phyloP scores from a whole-genome alignment of 2,888 invertebrate genomes.

The Stratiomys singularior region DNA sequence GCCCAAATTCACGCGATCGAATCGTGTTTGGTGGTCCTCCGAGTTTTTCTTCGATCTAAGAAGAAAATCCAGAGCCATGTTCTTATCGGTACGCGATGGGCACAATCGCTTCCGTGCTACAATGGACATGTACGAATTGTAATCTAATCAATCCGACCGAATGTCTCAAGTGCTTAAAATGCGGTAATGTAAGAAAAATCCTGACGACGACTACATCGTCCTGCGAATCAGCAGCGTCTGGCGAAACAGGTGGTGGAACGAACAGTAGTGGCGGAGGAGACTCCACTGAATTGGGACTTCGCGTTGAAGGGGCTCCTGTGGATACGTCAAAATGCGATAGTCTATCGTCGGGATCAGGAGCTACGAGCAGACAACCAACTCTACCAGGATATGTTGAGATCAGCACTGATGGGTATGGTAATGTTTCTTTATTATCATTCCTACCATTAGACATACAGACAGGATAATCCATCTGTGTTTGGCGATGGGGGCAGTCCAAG shows the following conservation, averaged over 20 bases:
- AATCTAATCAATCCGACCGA: conserved; percentile 90
- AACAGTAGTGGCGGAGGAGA: conserved; percentile 54
- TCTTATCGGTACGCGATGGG: conserved; percentile 71
- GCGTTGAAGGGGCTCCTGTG: not conserved
- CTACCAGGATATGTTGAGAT: conserved; percentile 57
- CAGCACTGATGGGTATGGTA: conserved; percentile 57
- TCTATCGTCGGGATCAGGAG: conserved; percentile 50
- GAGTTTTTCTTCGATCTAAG: conserved; percentile 40
- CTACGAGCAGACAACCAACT: conserved; percentile 50
- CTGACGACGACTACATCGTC: conserved; percentile 57
- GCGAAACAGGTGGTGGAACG: conserved; percentile 52
- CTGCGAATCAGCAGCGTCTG: conserved; percentile 36
- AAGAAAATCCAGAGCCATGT: conserved; percentile 56
- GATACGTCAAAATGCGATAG: conserved; percentile 61
- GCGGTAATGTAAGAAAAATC: conserved; percentile 74
- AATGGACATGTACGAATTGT: conserved; percentile 91
- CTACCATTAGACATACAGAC: not conserved
- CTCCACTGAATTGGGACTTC: conserved; percentile 13
- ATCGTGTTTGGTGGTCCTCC: conserved; percentile 9
- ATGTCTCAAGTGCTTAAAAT: conserved; percentile 84
- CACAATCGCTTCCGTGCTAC: conserved; percentile 92
- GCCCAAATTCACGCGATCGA: not conserved
- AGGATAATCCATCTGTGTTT: not conserved
- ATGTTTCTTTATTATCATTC: conserved; percentile 48
- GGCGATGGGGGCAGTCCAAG: conserved; percentile 37